These are phyloP conservation scores for Archaeoteleia sp. DNA, from an alignment of 2,888 invertebrate species.

Conservation along the genomic window DNA sequence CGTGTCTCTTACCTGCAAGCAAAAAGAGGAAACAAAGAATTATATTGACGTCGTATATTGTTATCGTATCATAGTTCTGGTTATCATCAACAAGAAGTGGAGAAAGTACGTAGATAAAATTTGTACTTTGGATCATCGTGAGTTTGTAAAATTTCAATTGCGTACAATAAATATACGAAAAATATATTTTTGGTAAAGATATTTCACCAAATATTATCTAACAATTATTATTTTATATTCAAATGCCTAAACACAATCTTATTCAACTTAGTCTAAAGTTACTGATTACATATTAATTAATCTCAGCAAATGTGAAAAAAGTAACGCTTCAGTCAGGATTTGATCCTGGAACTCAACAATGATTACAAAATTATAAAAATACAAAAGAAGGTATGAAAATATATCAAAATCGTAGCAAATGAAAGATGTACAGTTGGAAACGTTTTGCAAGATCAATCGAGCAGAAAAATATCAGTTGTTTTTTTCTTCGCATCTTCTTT, in stretches of 20 bases:
- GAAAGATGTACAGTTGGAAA: conserved; percentile 42
- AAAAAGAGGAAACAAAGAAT: conserved; percentile 10
- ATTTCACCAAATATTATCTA: too few relatives aligned
- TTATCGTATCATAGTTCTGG: conserved; percentile 1
- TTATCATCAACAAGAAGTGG: conserved; percentile 1
- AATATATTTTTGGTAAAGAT: too few relatives aligned
- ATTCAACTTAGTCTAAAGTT: too few relatives aligned
- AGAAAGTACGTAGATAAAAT: conserved; percentile 23
- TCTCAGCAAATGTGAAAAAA: conserved; percentile 8
- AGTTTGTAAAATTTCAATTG: conserved; percentile 10
- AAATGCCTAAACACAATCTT: too few relatives aligned
- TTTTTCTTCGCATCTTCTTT: conserved; percentile 36
- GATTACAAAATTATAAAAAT: conserved; percentile 34
- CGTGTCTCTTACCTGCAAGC: conserved; percentile 39
- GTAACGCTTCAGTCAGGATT: too few relatives aligned
- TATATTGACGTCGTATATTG: background rate
- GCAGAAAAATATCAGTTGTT: conserved; percentile 44
- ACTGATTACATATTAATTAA: too few relatives aligned
- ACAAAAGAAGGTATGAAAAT: conserved; percentile 17
- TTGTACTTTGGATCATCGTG: conserved; percentile 24
- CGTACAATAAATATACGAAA: conserved; percentile 1
- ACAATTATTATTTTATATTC: too few relatives aligned
- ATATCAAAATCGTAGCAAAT: conserved; percentile 28
- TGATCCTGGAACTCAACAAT: too few relatives aligned
- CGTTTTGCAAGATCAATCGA: conserved; percentile 49